Evolutionary conservation across 2,888 invertebrate species (phyloP).

Genomic region (Luffia ferchaultella): DNA sequence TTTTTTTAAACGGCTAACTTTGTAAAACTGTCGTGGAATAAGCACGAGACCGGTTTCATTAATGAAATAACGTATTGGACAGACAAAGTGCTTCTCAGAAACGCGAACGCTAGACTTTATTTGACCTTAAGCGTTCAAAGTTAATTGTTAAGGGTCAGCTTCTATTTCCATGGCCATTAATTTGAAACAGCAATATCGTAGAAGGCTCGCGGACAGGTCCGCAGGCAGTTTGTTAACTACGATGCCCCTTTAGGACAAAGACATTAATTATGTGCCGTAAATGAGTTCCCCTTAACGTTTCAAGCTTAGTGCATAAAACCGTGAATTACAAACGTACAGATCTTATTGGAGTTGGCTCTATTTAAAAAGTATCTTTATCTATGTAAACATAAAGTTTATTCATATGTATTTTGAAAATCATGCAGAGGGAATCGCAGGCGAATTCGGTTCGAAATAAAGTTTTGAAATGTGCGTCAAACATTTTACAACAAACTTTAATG

Average conservation of each 20-base stretch:
- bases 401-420: too few relatives aligned
- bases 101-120: conserved; percentile 20
- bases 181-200: conserved; percentile 5
- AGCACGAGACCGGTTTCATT: background rate
- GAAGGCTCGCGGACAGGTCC: background rate
- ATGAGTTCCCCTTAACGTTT: too few relatives aligned
- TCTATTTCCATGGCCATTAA: conserved; percentile 23
- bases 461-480: background rate
- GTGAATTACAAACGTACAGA: too few relatives aligned
- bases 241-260: background rate
- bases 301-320: too few relatives aligned
- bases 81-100: conserved; percentile 8
- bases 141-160: conserved; percentile 23
- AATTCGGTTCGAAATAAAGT: too few relatives aligned
- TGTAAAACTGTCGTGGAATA: background rate
- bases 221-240: background rate
- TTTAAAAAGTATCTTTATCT: too few relatives aligned
- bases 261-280: background rate
- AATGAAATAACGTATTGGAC: background rate
- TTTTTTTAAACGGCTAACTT: background rate
- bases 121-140: conserved; percentile 26
- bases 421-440: too few relatives aligned
- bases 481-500: background rate
- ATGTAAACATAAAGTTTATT: too few relatives aligned
- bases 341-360: too few relatives aligned